Conservation (phyloP, 2,888 invertebrate genomes). For the Anagyrus pseudococci region DNA sequence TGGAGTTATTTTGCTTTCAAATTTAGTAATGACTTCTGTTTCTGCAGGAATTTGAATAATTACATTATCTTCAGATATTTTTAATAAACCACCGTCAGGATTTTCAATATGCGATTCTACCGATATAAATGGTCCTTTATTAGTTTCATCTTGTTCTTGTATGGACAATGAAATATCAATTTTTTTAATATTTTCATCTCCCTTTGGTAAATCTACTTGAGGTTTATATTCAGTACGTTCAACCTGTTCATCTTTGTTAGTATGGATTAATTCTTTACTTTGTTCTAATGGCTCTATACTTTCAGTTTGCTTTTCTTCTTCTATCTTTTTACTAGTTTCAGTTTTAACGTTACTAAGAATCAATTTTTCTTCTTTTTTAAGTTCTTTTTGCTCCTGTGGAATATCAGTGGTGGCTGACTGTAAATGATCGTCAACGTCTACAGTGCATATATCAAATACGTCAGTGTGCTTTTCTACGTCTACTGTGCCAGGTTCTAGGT, state of each 20-base stretch:
- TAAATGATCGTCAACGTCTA: conserved; percentile 50
- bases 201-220: conserved; percentile 28
- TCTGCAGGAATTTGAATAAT: conserved; percentile 52
- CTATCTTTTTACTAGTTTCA: conserved; percentile 7
- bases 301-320: conserved; percentile 9
- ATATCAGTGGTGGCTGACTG: conserved; percentile 37
- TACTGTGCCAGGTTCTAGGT: conserved; percentile 59
- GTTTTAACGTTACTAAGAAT: background rate
- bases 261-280: conserved; percentile 2
- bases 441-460: conserved; percentile 49
- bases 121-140: conserved; percentile 47
- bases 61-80: conserved; percentile 51
- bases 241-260: conserved; percentile 1
- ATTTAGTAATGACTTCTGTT: conserved; percentile 45
- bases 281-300: background rate
- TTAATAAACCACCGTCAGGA: conserved; percentile 44
- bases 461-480: conserved; percentile 58
- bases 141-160: conserved; percentile 45
- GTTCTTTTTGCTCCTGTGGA: conserved; percentile 37
- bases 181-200: conserved; percentile 42
- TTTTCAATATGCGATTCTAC: conserved; percentile 51
- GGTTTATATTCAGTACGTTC: background rate
- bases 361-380: conserved; percentile 15
- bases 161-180: conserved; percentile 55
- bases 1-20: conserved; percentile 32